Evolutionary conservation across 2,113 vertebrate species (phyloP), one percentile per base, ranked within the genome.

Genomic region (Canis aureus): DNA sequence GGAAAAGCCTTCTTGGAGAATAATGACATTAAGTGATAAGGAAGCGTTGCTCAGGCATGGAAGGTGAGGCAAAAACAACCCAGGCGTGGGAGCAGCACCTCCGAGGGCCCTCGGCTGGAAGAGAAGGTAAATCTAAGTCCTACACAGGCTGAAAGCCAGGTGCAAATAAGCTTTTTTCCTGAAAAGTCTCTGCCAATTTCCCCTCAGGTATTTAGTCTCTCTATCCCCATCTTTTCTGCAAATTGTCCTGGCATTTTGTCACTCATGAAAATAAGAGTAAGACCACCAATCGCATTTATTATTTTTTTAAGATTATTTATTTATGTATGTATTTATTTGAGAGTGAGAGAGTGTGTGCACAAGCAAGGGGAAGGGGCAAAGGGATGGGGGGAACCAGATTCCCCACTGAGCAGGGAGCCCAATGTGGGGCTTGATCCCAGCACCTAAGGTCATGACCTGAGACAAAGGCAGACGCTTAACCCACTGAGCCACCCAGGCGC

Each of bases 31-130:
- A 25, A 85, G 60, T 35, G 43, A 69, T 20, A 76, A 38, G n/a
- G 1, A 38, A 12, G 23, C 16, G 5, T 62, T 17, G 12, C 43
- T 12, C 11, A 53, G 16, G 22, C 13, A 23, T 29, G 3, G 23
- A 94, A 80, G 12, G 59, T 23, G 49, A 8, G 10, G 19, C 35
- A 11, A 78, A 32, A 60, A 17, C 6, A 20, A 29, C 5, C 38
- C 57, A 51, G 38, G 57, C 2, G 17, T 73, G 7, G 2, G 3
- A 11, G 8, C 0, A 10, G 20, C 8, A 60, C 16, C 43, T 49
- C 0, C 16, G 20, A 67, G 66, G 4, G 12, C n/a, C 13, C 17
- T 4, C 51, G 35, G 16, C 67, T 8, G 8, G 35, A 64, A 86
- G n/a, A 91, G 62, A 94, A 55, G 16, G 51, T 79, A 62, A 29